Base-by-base conservation (phyloP, 2,797 vertebrate genomes). In the Helicolenus hilgendorfi region DNA sequence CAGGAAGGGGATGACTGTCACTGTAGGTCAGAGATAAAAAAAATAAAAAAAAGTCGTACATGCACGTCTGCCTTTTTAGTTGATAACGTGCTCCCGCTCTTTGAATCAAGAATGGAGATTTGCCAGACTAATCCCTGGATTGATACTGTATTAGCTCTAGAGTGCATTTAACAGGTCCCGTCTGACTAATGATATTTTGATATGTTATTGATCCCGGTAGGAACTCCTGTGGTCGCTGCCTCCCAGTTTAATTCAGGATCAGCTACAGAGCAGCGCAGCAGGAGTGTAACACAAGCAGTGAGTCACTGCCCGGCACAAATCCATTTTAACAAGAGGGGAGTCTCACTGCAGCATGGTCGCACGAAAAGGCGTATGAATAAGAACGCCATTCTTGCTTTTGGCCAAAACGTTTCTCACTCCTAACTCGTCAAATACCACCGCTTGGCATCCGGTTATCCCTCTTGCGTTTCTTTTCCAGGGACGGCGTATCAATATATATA, bases 1-100 rank as follows among this genome's bases (percentile, higher is more conserved):
- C 63, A 26, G 74, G 73, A 76, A 31, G 22, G 68, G 33, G 64
- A 79, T 26, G 67, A 74, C 79, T 45, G 36, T 72, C 78, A 85
- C 72, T 53, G 55, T 20, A 69, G 77, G 82, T 79, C 77, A 59
- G 45, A 20, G 77, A 84, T 85, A 62, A 79, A 79, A 45, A 41
- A 14, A 45, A 15, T 3, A 15, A 15, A 2, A 45, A 45, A 72
- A n/a, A 9, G 22, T 58, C 18, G 58, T 38, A 79, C 69, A 79
- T 26, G 53, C 55, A 83, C 6, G 10, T 81, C 24, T 35, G 26
- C 60, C 45, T 64, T 33, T 75, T 20, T 20, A 13, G 38, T 74
- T 4, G 1, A 70, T 72, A 65, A 72, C 79, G 18, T n/a, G 59
- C 62, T 79, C 22, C 38, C 71, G 8, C n/a, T 11, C 35, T 36